These are phyloP conservation scores for Scaeva pyrastri DNA, from an alignment of 2,888 invertebrate genomes.

Conservation along the genomic window DNA sequence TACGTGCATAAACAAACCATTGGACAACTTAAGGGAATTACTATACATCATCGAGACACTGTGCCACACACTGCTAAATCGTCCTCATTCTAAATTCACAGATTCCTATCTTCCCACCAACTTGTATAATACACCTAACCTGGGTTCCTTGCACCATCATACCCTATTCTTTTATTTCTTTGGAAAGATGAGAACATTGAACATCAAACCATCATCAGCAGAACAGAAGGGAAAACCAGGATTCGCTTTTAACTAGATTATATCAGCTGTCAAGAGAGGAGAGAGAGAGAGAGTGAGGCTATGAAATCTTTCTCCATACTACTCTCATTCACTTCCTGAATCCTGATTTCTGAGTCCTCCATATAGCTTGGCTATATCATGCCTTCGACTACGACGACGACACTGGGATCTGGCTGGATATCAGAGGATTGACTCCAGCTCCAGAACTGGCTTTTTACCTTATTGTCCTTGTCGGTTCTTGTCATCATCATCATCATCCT, in stretches of 20 bases:
- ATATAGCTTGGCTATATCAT: neutral
- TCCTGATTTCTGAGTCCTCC: neutral
- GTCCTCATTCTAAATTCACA: conserved; percentile 31
- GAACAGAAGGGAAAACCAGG: conserved; percentile 71
- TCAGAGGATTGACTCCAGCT: conserved; percentile 41
- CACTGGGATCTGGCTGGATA: conserved; percentile 23
- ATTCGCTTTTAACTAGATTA: conserved; percentile 76
- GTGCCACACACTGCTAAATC: conserved; percentile 7
- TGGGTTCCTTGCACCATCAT: no score
- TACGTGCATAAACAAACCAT: conserved; percentile 37
- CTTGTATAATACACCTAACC: neutral
- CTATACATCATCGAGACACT: conserved; percentile 25
- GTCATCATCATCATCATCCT: conserved; percentile 11
- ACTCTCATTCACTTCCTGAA: conserved; percentile 47
- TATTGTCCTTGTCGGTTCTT: conserved; percentile 47
- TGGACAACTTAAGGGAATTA: conserved; percentile 51
- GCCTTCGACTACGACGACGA: conserved; percentile 18
- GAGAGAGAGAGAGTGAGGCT: conserved; percentile 59
- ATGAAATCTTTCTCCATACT: conserved; percentile 66
- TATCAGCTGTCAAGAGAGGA: conserved; percentile 71
- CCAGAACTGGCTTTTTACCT: conserved; percentile 30
- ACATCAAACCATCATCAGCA: conserved; percentile 38
- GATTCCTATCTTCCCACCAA: conserved; percentile 21
- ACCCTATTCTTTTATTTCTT: neutral
- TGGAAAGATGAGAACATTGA: conserved; percentile 70